These are phyloP conservation scores for Tychaedon coryphoeus DNA, from an alignment of 2,113 vertebrate genomes.

Conservation along the genomic window DNA sequence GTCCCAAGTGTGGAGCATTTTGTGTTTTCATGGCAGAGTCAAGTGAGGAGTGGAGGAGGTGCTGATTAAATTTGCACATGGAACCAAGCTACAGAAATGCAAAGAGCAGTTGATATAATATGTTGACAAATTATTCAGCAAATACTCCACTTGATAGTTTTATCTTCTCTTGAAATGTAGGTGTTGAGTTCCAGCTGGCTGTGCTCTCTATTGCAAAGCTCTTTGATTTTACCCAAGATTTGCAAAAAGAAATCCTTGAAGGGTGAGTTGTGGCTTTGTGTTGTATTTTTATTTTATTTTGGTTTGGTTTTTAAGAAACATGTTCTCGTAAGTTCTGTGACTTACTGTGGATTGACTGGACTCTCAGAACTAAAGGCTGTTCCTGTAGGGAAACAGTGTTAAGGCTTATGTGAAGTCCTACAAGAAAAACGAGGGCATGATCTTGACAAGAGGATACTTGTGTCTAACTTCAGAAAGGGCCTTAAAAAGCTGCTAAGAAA, in stretches of 20 bases:
- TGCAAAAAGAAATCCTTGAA: slow-evolving; percentile 87
- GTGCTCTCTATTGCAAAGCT: slow-evolving; percentile 85
- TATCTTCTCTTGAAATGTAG: slow-evolving; percentile 62
- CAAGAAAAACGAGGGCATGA: neutral
- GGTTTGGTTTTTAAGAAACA: neutral
- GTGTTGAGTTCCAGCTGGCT: slow-evolving; percentile 86
- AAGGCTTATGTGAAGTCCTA: neutral
- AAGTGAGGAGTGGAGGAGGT: neutral
- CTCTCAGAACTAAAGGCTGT: neutral
- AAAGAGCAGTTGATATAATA: neutral
- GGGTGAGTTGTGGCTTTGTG: slow-evolving; percentile 76
- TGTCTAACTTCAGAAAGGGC: neutral
- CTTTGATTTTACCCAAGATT: slow-evolving; percentile 89
- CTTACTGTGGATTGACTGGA: neutral
- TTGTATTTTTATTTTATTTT: neutral
- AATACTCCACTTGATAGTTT: neutral
- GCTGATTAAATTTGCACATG: neutral
- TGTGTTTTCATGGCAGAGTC: neutral
- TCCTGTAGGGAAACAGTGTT: neutral
- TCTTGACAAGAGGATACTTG: neutral
- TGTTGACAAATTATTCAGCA: neutral
- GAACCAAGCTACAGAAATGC: neutral
- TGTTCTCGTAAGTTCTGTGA: neutral
- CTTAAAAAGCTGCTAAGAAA: neutral
- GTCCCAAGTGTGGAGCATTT: neutral